Evolutionary conservation across 2,113 vertebrate genomes (phyloP), one percentile per base, ranked within the genome.

Genomic region (Bucco capensis): DNA sequence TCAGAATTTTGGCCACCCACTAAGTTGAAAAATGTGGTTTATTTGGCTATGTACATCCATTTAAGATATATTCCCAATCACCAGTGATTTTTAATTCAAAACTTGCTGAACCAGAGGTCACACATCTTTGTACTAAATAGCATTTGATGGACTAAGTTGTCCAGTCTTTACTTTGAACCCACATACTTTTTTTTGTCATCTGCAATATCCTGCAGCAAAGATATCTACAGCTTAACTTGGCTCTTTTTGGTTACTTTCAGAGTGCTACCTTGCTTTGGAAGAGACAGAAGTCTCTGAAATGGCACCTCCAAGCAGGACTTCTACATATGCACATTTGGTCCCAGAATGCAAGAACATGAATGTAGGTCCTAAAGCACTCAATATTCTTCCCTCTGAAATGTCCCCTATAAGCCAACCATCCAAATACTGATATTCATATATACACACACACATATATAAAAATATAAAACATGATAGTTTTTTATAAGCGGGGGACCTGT

Each of bases 1-100:
- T 95, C 95, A 95, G 78, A 87, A 93, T 78, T 94, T 76, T 67
- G 95, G 78, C 95, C 94, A 96, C 95, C 91, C 95, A 95, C 91
- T 71, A 94, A 79, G 94, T 74, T 94, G 71, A 94, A 95, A 93
- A 92, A 79, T 66, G 75, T 79, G 38, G 81, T 87, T 93, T 86
- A 71, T 90, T 91, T 91, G 69, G 66, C 71, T 73, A 50, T 87
- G 94, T 91, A 82, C 78, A 73, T 95, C 81, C 73, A 94, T 79
- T 92, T 60, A 86, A 88, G 47, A 88, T 93, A 85, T 15, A 92
- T 61, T 87, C 47, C 31, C 33, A 78, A 57, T 82, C 62, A 89
- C 81, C 31, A 72, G 46, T 89, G 62, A 91, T 72, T 76, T 85
- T 60, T 82, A 91, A 87, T 82, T 89, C 81, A 89, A 79, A 50